These are phyloP conservation scores for Ctenomys sociabilis DNA, from an alignment of 2,113 vertebrate species.

Conservation along the genomic window DNA sequence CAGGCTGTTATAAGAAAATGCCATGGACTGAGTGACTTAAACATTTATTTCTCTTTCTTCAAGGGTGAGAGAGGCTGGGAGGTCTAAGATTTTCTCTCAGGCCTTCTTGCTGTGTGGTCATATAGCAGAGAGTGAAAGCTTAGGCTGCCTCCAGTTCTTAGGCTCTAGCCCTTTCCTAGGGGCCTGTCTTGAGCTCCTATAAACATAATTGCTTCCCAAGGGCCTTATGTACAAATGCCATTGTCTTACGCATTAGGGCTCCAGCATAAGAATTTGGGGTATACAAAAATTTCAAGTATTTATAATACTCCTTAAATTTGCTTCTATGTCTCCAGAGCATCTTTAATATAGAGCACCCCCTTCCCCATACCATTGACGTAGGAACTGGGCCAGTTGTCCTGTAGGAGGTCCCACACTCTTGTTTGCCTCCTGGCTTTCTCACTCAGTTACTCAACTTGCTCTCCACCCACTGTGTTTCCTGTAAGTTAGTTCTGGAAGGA, in stretches of 20 bases:
- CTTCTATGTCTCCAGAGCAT: not conserved
- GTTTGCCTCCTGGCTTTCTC: not conserved
- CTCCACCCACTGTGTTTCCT: not conserved
- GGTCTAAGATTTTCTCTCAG: not conserved
- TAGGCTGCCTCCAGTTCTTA: too few species aligned
- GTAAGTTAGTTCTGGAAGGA: not conserved
- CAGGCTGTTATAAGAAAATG: not conserved
- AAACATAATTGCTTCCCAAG: not conserved
- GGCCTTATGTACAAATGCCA: accelerated
- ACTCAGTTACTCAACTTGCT: not conserved
- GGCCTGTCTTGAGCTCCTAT: not conserved
- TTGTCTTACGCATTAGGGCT: not conserved
- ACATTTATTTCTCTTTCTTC: not conserved
- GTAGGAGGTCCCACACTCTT: not conserved
- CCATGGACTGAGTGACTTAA: not conserved
- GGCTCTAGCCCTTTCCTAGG: not conserved
- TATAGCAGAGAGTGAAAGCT: not conserved
- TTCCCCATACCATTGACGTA: not conserved
- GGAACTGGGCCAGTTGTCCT: not conserved
- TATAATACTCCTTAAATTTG: not conserved
- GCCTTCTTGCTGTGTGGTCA: not conserved
- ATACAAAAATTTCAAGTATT: not conserved
- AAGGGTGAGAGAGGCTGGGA: too few species aligned
- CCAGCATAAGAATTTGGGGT: not conserved
- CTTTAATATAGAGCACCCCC: not conserved